These are phyloP conservation scores for Xiphydria camelus DNA, from an alignment of 2,888 invertebrate genomes.

Conservation along the genomic window DNA sequence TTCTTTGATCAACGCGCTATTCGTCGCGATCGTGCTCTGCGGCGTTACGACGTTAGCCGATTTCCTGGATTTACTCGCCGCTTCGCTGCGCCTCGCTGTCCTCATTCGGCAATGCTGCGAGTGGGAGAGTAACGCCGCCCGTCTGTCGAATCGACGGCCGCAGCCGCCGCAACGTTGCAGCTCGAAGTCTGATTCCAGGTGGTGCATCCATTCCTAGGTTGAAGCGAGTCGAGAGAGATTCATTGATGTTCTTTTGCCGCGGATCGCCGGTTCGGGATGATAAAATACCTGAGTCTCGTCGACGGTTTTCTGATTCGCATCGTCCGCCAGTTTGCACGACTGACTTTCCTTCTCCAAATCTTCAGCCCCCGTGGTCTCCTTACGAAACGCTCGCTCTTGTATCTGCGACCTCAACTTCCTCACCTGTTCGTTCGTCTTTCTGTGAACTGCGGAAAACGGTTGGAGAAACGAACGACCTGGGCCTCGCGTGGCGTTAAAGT, in stretches of 20 bases:
- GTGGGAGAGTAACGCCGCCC: slow-evolving; percentile 74
- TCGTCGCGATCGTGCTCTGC: neutral
- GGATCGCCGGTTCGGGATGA: too few relatives aligned
- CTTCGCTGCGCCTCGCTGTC: slow-evolving; percentile 57
- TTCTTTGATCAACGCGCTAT: neutral
- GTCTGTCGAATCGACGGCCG: slow-evolving; percentile 72
- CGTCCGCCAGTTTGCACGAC: slow-evolving; percentile 43
- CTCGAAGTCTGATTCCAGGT: slow-evolving; percentile 66
- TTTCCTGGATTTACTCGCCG: slow-evolving; percentile 28
- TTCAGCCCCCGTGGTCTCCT: slow-evolving; percentile 65
- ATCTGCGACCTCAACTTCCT: slow-evolving; percentile 70
- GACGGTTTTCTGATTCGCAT: slow-evolving; percentile 55
- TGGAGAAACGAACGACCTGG: too few relatives aligned
- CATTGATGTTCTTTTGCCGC: neutral
- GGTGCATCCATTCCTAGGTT: slow-evolving; percentile 69
- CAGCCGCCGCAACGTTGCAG: slow-evolving; percentile 70
- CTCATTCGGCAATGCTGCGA: slow-evolving; percentile 69
- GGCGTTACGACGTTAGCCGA: slow-evolving; percentile 20
- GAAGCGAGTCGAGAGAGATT: too few relatives aligned
- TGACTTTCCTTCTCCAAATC: slow-evolving; percentile 38
- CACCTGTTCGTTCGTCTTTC: slow-evolving; percentile 72
- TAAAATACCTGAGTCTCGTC: slow-evolving; percentile 64
- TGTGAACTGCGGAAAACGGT: slow-evolving; percentile 52
- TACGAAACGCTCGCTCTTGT: slow-evolving; percentile 67
- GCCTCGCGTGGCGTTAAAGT: too few relatives aligned